phyloP scores from a whole-genome alignment of 2,113 vertebrate genomes.

The Cottus gobio region DNA sequence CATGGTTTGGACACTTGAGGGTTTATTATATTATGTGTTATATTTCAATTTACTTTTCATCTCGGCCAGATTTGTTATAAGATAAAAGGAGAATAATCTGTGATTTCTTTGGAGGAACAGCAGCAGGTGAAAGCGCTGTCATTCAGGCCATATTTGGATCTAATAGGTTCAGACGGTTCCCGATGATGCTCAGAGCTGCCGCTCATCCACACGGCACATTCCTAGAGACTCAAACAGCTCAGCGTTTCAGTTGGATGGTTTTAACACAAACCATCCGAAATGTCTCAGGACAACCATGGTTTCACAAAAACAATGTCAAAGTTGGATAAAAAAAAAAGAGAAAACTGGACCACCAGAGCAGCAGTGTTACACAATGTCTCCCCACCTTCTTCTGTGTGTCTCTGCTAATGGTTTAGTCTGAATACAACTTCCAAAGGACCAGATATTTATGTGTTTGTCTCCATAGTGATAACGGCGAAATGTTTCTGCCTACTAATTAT shows the following conservation, averaged over 20 bases:
- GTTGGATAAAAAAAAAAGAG: background rate
- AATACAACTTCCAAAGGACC: slow-evolving; percentile 25
- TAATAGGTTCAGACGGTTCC: background rate
- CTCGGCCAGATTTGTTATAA: background rate
- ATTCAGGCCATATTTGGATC: slow-evolving; percentile 13
- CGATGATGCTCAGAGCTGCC: background rate
- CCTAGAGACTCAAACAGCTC: slow-evolving; percentile 17
- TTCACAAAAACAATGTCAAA: slow-evolving; percentile 7
- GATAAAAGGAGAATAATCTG: background rate
- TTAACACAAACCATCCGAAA: slow-evolving; percentile 1
- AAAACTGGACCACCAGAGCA: slow-evolving; percentile 26
- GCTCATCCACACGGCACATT: background rate
- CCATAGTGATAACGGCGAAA: slow-evolving; percentile 37
- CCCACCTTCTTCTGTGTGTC: background rate
- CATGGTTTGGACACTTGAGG: background rate
- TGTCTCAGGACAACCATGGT: slow-evolving; percentile 41
- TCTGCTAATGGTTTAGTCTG: slow-evolving; percentile 7
- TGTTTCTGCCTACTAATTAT: slow-evolving; percentile 26
- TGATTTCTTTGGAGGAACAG: background rate
- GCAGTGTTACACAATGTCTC: slow-evolving; percentile 50
- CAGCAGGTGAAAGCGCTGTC: background rate
- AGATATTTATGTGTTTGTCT: slow-evolving; percentile 58
- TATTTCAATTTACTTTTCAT: background rate
- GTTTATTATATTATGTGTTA: background rate
- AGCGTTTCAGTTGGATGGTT: slow-evolving; percentile 32